phyloP scores from a whole-genome alignment of 92 coral and sea anemone species.

The Zoanthus gigantus region DNA sequence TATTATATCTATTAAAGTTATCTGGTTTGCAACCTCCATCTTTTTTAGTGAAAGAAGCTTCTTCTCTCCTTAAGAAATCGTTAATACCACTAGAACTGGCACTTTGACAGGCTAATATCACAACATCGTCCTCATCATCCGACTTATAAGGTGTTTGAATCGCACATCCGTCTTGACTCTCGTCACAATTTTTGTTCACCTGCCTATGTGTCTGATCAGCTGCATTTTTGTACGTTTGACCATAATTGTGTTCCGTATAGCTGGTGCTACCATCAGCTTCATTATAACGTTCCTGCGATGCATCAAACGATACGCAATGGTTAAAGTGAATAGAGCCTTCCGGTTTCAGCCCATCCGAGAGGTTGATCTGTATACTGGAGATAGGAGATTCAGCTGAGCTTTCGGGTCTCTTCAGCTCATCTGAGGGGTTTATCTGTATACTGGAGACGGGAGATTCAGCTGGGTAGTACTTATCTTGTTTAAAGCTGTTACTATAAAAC shows the following conservation, averaged over 20 bases:
- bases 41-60: background rate
- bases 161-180: background rate
- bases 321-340: slow-evolving; percentile 79
- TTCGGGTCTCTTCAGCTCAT: slow-evolving; percentile 70
- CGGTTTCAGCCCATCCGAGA: slow-evolving; percentile 71
- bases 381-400: slow-evolving; percentile 36
- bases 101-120: slow-evolving; percentile 20
- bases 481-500: background rate
- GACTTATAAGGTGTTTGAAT: background rate
- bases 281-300: slow-evolving; percentile 23
- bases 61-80: background rate
- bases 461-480: slow-evolving; percentile 20
- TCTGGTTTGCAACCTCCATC: slow-evolving; percentile 4
- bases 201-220: slow-evolving; percentile 5
- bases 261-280: slow-evolving; percentile 4
- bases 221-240: slow-evolving; percentile 38
- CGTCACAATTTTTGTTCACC: background rate
- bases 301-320: slow-evolving; percentile 68
- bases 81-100: background rate
- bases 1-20: background rate
- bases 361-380: slow-evolving; percentile 45
- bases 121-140: background rate
- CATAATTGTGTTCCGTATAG: slow-evolving; percentile 31
- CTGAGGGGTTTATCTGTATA: slow-evolving; percentile 60
- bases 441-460: slow-evolving; percentile 12